Percentiles rank a stretch among this genome's conserved stretches.
Conservation (phyloP, 2,888 invertebrate genomes). For the Sturmia bella region DNA sequence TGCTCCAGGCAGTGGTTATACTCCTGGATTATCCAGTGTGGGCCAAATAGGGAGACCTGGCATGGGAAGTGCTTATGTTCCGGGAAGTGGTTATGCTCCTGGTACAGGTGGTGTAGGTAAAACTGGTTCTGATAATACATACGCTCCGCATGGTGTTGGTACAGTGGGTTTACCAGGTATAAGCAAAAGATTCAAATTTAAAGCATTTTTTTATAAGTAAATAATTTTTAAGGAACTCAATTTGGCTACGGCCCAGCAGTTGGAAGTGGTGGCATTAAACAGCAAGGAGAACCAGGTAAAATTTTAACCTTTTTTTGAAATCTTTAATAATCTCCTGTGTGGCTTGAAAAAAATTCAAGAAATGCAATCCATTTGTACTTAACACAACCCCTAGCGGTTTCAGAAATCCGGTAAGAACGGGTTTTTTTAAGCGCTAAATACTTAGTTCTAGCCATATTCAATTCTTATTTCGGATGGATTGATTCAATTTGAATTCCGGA, state of each 20-base stretch:
- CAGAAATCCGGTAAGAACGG: too few species aligned
- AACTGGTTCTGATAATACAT: neutral
- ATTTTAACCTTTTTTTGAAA: neutral
- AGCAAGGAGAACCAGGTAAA: constrained; percentile 60
- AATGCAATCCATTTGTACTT: too few species aligned
- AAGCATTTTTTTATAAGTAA: neutral
- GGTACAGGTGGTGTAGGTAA: neutral
- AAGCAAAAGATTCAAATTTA: neutral
- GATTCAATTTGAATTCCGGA: too few species aligned
- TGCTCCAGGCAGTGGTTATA: constrained; percentile 1
- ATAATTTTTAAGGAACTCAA: constrained; percentile 2
- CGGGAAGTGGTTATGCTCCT: constrained; percentile 1
- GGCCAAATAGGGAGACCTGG: constrained; percentile 5
- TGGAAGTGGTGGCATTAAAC: constrained; percentile 43
- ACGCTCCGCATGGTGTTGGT: constrained; percentile 10
- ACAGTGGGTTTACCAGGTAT: constrained; percentile 54
- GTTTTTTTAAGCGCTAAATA: too few species aligned
- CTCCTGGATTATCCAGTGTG: neutral
- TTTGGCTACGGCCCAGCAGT: constrained; percentile 9
- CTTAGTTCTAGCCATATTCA: too few species aligned
- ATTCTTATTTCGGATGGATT: too few species aligned
- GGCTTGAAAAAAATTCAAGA: too few species aligned
- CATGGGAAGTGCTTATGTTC: neutral
- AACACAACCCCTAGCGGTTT: too few species aligned
- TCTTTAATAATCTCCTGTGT: too few species aligned